Conservation (phyloP, 2,113 vertebrate genomes). For the Anarrhichthys ocellatus region DNA sequence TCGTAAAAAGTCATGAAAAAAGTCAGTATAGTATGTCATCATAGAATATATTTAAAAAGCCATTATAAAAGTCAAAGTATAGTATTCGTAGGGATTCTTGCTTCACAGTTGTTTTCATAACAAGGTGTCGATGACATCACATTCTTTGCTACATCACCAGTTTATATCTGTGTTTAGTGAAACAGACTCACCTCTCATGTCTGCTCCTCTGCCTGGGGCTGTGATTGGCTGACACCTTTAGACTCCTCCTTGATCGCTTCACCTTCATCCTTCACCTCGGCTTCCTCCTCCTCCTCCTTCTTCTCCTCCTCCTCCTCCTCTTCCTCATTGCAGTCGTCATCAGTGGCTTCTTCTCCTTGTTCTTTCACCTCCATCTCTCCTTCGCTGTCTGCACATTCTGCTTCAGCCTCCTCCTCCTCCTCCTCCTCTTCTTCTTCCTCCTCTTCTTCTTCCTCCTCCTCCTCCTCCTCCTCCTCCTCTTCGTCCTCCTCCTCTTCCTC, state of each 20-base stretch:
- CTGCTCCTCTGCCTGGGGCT: conserved; percentile 90
- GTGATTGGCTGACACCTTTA: conserved; percentile 88
- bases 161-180: neutral
- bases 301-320: conserved; percentile 43
- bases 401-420: conserved; percentile 65
- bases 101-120: too few species aligned
- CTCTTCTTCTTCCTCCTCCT: conserved; percentile 86
- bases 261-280: neutral
- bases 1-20: too few species aligned
- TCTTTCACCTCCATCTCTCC: conserved; percentile 83
- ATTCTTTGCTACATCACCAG: neutral
- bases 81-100: too few species aligned
- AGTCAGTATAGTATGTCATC: neutral
- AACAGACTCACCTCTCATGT: conserved; percentile 63
- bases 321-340: conserved; percentile 84
- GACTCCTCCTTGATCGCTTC: conserved; percentile 81
- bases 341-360: conserved; percentile 78
- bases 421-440: conserved; percentile 85
- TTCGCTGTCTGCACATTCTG: conserved; percentile 67
- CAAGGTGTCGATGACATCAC: too few species aligned
- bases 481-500: conserved; percentile 76
- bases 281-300: conserved; percentile 47
- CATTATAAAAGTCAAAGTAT: too few species aligned
- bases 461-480: neutral
- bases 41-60: too few species aligned